A percentile compares a stretch with the other conserved stretches of the same genome.
These are phyloP conservation scores for Brienomyrus longianalis DNA, from an alignment of 2,113 vertebrate genomes.

Conservation along the genomic window DNA sequence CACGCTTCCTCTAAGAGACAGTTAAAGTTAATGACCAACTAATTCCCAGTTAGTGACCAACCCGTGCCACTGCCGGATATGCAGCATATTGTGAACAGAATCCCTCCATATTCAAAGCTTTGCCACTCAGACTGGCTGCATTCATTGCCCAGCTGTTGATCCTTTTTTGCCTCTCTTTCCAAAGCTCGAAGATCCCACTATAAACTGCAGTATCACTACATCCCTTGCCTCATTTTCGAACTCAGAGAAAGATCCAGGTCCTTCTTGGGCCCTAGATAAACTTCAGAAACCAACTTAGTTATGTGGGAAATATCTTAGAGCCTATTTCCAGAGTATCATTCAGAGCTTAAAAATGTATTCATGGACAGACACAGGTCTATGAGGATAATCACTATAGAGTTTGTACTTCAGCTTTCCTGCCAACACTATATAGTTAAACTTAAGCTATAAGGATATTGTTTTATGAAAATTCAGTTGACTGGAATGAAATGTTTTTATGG, in stretches of 20 bases:
- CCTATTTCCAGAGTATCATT: background rate
- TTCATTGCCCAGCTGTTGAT: background rate
- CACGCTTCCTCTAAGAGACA: background rate
- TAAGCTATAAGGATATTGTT: background rate
- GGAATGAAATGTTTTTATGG: background rate
- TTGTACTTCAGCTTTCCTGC: background rate
- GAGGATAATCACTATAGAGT: background rate
- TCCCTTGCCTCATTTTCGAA: background rate
- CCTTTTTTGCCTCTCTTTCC: background rate
- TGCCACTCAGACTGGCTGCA: background rate
- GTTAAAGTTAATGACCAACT: background rate
- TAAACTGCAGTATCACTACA: background rate
- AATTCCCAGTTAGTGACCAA: background rate
- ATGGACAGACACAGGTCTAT: background rate
- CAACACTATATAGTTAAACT: background rate
- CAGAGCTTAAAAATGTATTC: background rate
- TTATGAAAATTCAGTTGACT: background rate
- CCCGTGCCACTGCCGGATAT: background rate
- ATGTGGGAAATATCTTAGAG: background rate
- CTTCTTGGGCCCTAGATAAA: background rate
- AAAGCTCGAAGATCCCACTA: background rate
- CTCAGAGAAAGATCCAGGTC: background rate
- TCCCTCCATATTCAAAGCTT: background rate
- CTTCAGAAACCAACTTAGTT: background rate
- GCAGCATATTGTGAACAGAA: background rate